Conservation (phyloP, 2,888 invertebrate species). For the Drosophila mulleri region DNA sequence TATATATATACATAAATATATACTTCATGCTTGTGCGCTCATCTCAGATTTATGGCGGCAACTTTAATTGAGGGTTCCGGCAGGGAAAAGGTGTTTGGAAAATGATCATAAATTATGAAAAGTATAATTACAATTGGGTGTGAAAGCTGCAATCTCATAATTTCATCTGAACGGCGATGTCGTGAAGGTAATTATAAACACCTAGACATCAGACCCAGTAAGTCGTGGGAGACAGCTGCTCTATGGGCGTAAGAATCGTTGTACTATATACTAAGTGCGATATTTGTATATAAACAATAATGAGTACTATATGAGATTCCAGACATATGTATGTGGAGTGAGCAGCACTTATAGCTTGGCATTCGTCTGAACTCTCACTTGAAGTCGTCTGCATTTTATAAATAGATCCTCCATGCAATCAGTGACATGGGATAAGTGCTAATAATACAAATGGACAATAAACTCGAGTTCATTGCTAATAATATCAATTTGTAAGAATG, state of each 20-base stretch:
- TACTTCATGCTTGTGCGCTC: neutral
- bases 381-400: constrained; percentile 42
- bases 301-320: neutral
- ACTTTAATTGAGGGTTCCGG: constrained; percentile 12
- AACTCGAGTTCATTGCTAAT: constrained; percentile 6
- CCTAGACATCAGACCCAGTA: neutral
- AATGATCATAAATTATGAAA: constrained; percentile 36
- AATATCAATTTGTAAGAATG: neutral
- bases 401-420: constrained; percentile 30
- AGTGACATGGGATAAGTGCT: neutral
- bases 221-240: constrained; percentile 1
- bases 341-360: neutral
- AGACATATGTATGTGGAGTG: neutral
- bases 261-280: neutral
- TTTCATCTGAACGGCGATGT: constrained; percentile 30
- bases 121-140: constrained; percentile 28
- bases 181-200: constrained; percentile 12
- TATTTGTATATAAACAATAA: neutral
- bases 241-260: neutral
- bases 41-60: constrained; percentile 10
- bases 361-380: constrained; percentile 38
- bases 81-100: constrained; percentile 41
- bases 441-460: constrained; percentile 8
- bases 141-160: constrained; percentile 28
- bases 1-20: neutral